Conservation (phyloP, 2,113 vertebrate genomes). For the Micromys minutus region DNA sequence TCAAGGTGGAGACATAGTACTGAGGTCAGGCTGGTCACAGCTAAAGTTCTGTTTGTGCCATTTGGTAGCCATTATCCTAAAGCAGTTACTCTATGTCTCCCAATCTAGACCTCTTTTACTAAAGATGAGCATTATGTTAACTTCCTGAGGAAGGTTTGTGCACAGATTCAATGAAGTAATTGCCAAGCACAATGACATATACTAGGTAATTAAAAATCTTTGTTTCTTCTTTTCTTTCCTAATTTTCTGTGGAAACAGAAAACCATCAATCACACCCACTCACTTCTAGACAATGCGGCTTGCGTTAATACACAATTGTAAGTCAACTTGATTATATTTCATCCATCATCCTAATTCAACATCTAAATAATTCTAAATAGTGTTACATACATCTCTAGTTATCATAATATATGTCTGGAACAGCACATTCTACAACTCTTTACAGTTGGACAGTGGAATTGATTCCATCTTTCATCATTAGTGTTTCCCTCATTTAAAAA, state of each 20-base stretch:
- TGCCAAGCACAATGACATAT: neutral
- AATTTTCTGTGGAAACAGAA: slow-evolving; percentile 46
- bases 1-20: neutral
- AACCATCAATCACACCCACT: neutral
- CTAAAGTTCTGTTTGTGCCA: neutral
- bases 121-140: slow-evolving; percentile 22
- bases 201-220: neutral
- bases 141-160: neutral
- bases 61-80: neutral
- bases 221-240: neutral
- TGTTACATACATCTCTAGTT: slow-evolving; percentile 39
- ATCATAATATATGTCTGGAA: slow-evolving; percentile 11
- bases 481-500: slow-evolving; percentile 18
- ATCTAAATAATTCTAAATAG: slow-evolving; percentile 26
- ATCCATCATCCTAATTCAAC: neutral
- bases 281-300: neutral
- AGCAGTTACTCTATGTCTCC: neutral
- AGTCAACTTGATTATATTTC: slow-evolving; percentile 30
- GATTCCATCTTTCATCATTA: neutral
- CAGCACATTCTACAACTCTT: slow-evolving; percentile 38
- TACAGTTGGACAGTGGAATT: neutral
- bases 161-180: slow-evolving; percentile 1
- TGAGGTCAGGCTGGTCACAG: neutral
- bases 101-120: neutral
- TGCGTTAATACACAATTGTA: slow-evolving; percentile 17